phyloP scores from a whole-genome alignment of 92 coral and sea anemone genomes.

The Montipora capitata region DNA sequence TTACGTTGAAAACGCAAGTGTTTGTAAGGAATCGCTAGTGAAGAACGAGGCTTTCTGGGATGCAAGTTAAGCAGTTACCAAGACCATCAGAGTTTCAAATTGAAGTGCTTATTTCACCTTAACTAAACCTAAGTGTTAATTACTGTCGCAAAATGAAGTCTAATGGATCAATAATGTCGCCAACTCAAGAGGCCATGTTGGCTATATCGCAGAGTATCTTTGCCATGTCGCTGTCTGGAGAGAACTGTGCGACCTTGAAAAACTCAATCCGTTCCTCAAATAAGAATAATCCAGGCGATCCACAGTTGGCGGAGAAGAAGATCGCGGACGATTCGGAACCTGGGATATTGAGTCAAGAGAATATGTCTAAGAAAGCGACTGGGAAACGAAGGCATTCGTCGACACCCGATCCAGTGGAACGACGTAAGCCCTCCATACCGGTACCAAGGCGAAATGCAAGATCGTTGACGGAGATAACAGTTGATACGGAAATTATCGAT shows the following conservation, averaged over 20 bases:
- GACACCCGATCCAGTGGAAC: slow-evolving; percentile 1
- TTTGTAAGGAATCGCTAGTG: no score
- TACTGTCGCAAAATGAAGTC: slow-evolving; percentile 31
- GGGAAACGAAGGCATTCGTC: slow-evolving; percentile 55
- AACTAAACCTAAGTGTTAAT: background rate
- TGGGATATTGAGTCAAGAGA: background rate
- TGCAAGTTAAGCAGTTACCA: background rate
- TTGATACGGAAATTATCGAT: slow-evolving; percentile 44
- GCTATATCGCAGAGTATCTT: slow-evolving; percentile 40
- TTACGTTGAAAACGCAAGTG: background rate
- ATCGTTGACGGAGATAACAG: slow-evolving; percentile 36
- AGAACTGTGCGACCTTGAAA: slow-evolving; percentile 33
- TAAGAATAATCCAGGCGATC: background rate
- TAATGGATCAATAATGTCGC: slow-evolving; percentile 25
- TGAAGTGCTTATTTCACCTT: background rate
- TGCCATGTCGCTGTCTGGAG: slow-evolving; percentile 43
- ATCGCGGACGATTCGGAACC: background rate
- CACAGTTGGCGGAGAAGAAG: background rate
- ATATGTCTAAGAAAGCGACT: background rate
- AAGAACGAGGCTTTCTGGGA: background rate
- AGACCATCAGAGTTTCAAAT: background rate
- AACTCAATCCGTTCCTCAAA: background rate
- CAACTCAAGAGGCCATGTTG: slow-evolving; percentile 36
- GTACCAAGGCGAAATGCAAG: slow-evolving; percentile 25
- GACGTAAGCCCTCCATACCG: background rate